Evolutionary conservation across 2,888 invertebrate species (phyloP).

Genomic region (Brachyptera risi): DNA sequence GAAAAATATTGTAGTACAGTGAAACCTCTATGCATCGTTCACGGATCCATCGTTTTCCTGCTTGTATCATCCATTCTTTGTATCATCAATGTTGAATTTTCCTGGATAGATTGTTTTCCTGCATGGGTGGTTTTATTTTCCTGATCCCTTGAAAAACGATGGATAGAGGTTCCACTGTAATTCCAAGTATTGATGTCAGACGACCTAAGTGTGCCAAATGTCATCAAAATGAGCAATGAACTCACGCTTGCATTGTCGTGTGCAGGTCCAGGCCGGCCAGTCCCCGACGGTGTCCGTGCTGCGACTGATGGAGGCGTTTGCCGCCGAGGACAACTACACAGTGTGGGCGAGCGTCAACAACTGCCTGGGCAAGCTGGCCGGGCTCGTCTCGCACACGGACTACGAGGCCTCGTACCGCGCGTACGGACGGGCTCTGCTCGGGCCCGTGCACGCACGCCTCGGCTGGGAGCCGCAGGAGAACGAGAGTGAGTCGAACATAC

Average conservation of each 20-base stretch:
- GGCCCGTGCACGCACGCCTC: conserved; percentile 64
- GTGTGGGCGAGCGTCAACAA: conserved; percentile 86
- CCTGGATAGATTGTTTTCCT: too few species aligned
- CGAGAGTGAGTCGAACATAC: conserved; percentile 60
- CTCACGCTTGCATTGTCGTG: neutral
- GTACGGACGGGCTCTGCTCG: conserved; percentile 70
- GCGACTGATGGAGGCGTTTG: conserved; percentile 78
- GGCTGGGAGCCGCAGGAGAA: conserved; percentile 82
- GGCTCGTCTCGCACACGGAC: conserved; percentile 75
- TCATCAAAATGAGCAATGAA: too few species aligned
- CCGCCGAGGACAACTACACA: conserved; percentile 84
- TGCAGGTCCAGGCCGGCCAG: conserved; percentile 70
- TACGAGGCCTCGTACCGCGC: conserved; percentile 66
- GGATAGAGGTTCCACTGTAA: too few species aligned
- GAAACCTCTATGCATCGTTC: too few species aligned
- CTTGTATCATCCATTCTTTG: too few species aligned
- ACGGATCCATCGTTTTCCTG: too few species aligned
- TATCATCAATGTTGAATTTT: too few species aligned
- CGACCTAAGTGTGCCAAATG: too few species aligned
- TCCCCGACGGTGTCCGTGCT: conserved; percentile 76
- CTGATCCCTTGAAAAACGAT: too few species aligned
- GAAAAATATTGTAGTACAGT: too few species aligned
- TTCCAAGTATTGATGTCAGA: too few species aligned
- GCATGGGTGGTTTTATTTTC: too few species aligned
- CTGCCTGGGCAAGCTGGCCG: conserved; percentile 70